Conservation (phyloP, 2,888 invertebrate species). For the Ornithoptera alexandrae region DNA sequence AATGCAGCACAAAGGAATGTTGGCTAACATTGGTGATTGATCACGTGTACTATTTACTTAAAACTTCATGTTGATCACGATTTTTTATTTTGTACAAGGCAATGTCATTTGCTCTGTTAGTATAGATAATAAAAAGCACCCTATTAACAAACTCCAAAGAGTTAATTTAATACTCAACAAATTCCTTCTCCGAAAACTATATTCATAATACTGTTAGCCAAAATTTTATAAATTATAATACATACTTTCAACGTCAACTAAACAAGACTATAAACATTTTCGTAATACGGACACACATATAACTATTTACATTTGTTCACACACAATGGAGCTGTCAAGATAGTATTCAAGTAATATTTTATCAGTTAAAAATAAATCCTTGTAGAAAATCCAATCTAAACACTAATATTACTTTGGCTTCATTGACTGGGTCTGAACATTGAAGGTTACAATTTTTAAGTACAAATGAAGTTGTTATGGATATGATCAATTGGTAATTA, state of each 20-base stretch:
- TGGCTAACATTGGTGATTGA: slow-evolving; percentile 61
- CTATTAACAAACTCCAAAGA: slow-evolving; percentile 15
- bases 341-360: slow-evolving; percentile 14
- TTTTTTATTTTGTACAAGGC: slow-evolving; percentile 6
- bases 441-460: slow-evolving; percentile 6
- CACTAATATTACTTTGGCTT: slow-evolving; percentile 51
- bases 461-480: slow-evolving; percentile 24
- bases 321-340: slow-evolving; percentile 27
- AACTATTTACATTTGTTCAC: slow-evolving; percentile 27
- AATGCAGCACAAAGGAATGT: slow-evolving; percentile 79
- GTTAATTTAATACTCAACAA: neutral
- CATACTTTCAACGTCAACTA: slow-evolving; percentile 18
- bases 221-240: slow-evolving; percentile 21
- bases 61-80: slow-evolving; percentile 14
- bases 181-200: slow-evolving; percentile 43
- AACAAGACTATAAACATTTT: slow-evolving; percentile 26
- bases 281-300: slow-evolving; percentile 16
- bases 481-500: slow-evolving; percentile 20
- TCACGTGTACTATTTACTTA: slow-evolving; percentile 19
- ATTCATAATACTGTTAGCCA: slow-evolving; percentile 63
- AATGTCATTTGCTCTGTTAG: slow-evolving; percentile 6
- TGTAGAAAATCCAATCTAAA: slow-evolving; percentile 37
- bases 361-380: slow-evolving; percentile 23
- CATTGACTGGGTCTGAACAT: slow-evolving; percentile 45
- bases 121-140: slow-evolving; percentile 23